phyloP scores from a whole-genome alignment of 2,888 invertebrate species.

The Fissipunctia ypsillon region DNA sequence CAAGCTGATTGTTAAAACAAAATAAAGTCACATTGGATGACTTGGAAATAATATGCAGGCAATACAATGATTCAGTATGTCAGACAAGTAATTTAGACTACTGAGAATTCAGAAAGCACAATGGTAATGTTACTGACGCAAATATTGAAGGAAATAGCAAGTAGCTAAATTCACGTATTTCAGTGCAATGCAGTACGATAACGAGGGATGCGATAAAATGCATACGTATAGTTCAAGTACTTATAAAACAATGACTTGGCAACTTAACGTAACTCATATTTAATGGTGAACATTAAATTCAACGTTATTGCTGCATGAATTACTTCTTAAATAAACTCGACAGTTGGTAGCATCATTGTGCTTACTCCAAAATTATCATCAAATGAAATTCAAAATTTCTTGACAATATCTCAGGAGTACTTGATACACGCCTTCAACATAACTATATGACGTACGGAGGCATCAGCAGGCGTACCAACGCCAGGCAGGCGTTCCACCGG shows the following conservation, averaged over 20 bases:
- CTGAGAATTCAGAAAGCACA: constrained; percentile 13
- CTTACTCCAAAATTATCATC: not conserved
- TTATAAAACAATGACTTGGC: constrained; percentile 42
- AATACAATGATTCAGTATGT: constrained; percentile 54
- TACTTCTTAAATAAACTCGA: constrained; percentile 21
- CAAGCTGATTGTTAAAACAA: constrained; percentile 50
- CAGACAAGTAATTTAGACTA: constrained; percentile 43
- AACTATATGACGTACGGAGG: constrained; percentile 7
- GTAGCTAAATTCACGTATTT: constrained; percentile 45
- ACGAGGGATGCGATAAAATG: constrained; percentile 43
- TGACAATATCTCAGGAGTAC: not conserved
- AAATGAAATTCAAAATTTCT: constrained; percentile 1
- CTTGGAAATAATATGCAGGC: constrained; percentile 28
- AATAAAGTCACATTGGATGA: constrained; percentile 59
- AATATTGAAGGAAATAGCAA: constrained; percentile 37
- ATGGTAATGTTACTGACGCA: constrained; percentile 24
- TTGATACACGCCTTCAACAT: not conserved
- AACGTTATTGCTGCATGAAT: constrained; percentile 22
- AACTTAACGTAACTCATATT: constrained; percentile 36
- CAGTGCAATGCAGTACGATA: constrained; percentile 47
- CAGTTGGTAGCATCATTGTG: not conserved
- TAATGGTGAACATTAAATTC: constrained; percentile 37
- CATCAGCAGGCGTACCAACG: constrained; percentile 19
- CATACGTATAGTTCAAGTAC: constrained; percentile 12
- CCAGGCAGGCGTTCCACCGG: constrained; percentile 68